Conservation (phyloP, 2,113 vertebrate species). For the Chamaetylas fuelleborni region DNA sequence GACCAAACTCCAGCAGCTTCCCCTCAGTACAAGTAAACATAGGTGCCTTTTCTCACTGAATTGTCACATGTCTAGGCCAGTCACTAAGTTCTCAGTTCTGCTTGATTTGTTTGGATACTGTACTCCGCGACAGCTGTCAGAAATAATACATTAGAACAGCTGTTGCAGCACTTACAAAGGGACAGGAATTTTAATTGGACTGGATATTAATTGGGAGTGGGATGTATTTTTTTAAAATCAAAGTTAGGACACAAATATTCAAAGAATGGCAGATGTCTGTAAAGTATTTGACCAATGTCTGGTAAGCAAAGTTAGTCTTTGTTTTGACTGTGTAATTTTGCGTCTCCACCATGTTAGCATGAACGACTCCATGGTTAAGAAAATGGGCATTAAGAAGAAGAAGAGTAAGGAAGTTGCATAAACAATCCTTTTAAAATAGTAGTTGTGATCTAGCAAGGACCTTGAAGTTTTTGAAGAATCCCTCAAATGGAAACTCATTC, state of each 20-base stretch:
- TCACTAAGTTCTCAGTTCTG: constrained; percentile 68
- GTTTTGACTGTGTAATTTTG: not conserved
- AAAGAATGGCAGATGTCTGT: constrained; percentile 9
- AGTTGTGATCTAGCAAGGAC: constrained; percentile 32
- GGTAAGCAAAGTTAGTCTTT: not conserved
- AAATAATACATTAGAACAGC: constrained; percentile 78
- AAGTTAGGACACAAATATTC: constrained; percentile 33
- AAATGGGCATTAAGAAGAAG: constrained; percentile 4
- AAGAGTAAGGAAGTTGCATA: constrained; percentile 22
- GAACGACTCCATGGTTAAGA: constrained; percentile 2
- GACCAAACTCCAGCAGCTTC: constrained; percentile 32
- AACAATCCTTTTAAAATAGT: constrained; percentile 56
- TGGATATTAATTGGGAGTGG: constrained; percentile 4
- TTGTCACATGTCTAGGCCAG: not conserved
- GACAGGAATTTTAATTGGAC: constrained; percentile 71
- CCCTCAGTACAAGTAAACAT: not conserved
- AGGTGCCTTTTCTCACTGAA: constrained; percentile 1
- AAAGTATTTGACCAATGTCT: not conserved
- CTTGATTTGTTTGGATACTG: constrained; percentile 70
- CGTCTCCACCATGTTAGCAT: not conserved
- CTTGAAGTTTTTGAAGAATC: constrained; percentile 40
- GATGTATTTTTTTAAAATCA: not conserved
- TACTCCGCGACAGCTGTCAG: constrained; percentile 70
- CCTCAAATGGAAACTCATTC: constrained; percentile 53
- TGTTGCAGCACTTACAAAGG: constrained; percentile 68